Evolutionary conservation across 2,113 vertebrate species (phyloP).

Genomic region (Empidonax traillii): DNA sequence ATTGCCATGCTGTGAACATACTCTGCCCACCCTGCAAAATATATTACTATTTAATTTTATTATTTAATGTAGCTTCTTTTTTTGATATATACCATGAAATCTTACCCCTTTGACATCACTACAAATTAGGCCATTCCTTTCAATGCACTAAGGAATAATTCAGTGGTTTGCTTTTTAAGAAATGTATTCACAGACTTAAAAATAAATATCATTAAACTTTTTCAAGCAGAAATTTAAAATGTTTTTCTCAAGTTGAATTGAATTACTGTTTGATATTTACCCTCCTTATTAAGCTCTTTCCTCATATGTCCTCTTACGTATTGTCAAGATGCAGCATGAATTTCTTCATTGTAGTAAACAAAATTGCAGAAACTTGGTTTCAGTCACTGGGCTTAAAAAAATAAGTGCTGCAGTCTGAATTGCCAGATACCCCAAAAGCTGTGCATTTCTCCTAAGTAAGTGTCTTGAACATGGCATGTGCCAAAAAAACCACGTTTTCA

Average conservation of each 20-base stretch:
- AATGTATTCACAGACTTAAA: neutral
- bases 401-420: neutral
- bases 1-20: neutral
- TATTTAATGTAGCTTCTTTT: neutral
- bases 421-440: neutral
- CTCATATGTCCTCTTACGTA: neutral
- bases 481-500: neutral
- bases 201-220: neutral
- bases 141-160: neutral
- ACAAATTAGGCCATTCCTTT: neutral
- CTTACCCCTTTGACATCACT: neutral
- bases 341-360: neutral
- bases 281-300: conserved; percentile 8
- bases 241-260: neutral
- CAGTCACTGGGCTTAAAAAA: neutral
- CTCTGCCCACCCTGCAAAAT: neutral
- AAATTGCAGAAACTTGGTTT: neutral
- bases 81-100: neutral
- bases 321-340: neutral
- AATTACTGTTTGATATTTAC: neutral
- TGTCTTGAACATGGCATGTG: neutral
- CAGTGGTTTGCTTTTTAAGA: neutral
- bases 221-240: neutral
- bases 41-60: neutral
- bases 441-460: neutral